Conservation (phyloP, 1,140 invertebrate genomes). For the Halictus rubicundus region DNA sequence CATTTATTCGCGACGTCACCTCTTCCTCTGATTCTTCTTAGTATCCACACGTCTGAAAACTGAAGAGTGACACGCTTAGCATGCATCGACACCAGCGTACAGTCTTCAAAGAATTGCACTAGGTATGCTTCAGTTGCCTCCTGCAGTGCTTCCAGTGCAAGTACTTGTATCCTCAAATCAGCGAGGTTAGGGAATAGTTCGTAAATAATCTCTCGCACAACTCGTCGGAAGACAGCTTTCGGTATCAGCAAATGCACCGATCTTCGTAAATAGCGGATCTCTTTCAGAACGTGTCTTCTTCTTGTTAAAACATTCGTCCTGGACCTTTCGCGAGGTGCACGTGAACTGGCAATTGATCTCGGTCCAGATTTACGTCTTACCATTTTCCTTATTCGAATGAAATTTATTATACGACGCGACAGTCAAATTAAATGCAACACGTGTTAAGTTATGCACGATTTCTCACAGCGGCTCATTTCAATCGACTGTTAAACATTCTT, state of each 20-base stretch:
- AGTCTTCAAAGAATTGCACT: slow-evolving; percentile 89
- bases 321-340: not conserved
- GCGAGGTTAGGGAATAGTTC: slow-evolving; percentile 58
- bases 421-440: not conserved
- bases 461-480: no score
- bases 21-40: slow-evolving; percentile 75
- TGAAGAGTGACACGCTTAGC: slow-evolving; percentile 89
- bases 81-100: slow-evolving; percentile 86
- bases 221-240: slow-evolving; percentile 59
- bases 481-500: no score
- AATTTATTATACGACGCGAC: no score
- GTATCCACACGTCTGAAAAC: slow-evolving; percentile 83
- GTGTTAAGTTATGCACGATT: not conserved
- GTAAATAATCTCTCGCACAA: slow-evolving; percentile 62
- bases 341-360: not conserved
- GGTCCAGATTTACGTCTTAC: slow-evolving; percentile 17
- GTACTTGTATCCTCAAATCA: slow-evolving; percentile 79
- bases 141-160: slow-evolving; percentile 83
- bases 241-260: slow-evolving; percentile 65
- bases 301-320: not conserved
- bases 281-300: slow-evolving; percentile 33
- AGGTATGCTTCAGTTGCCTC: slow-evolving; percentile 89
- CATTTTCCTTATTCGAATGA: not conserved
- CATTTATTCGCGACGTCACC: slow-evolving; percentile 73
- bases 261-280: slow-evolving; percentile 62